A percentile compares a stretch with the other conserved stretches of the same genome.
Evolutionary conservation across 2,113 vertebrate species (phyloP).

Genomic region (Zootoca vivipara): DNA sequence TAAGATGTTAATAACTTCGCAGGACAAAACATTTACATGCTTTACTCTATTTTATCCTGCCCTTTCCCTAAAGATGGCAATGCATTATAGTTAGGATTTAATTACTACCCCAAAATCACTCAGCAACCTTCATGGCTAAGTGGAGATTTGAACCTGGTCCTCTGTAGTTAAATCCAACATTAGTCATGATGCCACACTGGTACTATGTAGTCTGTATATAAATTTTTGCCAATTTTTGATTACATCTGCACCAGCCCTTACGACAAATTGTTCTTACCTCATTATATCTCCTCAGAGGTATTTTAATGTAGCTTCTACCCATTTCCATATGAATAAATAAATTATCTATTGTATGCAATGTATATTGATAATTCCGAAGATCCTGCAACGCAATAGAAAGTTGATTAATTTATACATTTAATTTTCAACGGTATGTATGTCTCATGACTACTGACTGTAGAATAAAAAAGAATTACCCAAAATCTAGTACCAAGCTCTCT

Average conservation of each 20-base stretch:
- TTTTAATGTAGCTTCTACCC: constrained; percentile 93
- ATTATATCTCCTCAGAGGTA: constrained; percentile 85
- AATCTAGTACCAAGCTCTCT: neutral
- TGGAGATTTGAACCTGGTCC: neutral
- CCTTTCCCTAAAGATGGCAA: neutral
- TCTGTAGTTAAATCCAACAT: neutral
- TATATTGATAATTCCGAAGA: constrained; percentile 93
- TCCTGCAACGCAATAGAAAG: constrained; percentile 79
- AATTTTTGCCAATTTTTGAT: neutral
- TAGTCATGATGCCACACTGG: neutral
- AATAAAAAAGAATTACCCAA: neutral
- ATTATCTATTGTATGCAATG: constrained; percentile 85
- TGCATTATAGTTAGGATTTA: neutral
- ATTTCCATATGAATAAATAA: constrained; percentile 93
- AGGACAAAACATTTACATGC: neutral
- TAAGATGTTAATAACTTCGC: neutral
- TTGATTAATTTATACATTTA: constrained; percentile 5
- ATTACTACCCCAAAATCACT: neutral
- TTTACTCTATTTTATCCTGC: neutral
- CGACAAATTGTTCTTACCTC: constrained; percentile 78
- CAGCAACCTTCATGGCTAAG: neutral
- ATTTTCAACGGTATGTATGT: neutral
- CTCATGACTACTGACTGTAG: neutral
- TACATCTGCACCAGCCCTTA: neutral
- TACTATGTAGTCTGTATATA: neutral